Conservation (phyloP, 2,797 vertebrate species). For the Taenioides sp. region DNA sequence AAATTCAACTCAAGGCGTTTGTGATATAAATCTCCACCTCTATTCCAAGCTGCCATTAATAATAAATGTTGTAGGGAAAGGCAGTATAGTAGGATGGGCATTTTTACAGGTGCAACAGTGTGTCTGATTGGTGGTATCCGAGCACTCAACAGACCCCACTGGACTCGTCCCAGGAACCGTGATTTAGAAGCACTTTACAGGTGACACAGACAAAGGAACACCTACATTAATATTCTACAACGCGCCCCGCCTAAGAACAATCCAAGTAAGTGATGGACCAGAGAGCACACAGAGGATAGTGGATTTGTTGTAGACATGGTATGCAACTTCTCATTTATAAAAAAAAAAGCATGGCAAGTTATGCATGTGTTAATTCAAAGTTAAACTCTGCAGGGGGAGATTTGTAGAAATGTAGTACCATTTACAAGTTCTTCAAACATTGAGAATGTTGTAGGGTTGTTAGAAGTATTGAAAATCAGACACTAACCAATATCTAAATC, state of each 20-base stretch:
- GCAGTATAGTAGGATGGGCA: slow-evolving; percentile 35
- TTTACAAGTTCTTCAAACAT: too few relatives aligned
- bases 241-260: slow-evolving; percentile 41
- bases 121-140: slow-evolving; percentile 58
- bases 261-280: slow-evolving; percentile 56
- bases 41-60: slow-evolving; percentile 38
- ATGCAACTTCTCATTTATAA: slow-evolving; percentile 1
- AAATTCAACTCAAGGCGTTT: slow-evolving; percentile 47
- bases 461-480: too few relatives aligned
- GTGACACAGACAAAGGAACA: slow-evolving; percentile 38
- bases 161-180: slow-evolving; percentile 44
- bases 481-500: too few relatives aligned
- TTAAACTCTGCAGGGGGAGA: not conserved
- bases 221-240: slow-evolving; percentile 54
- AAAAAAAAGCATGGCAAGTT: not conserved
- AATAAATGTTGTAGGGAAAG: slow-evolving; percentile 37
- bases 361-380: not conserved
- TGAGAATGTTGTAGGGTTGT: not conserved
- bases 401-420: too few relatives aligned
- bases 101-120: slow-evolving; percentile 27
- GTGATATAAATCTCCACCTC: slow-evolving; percentile 33
- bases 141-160: slow-evolving; percentile 35
- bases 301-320: slow-evolving; percentile 11
- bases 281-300: slow-evolving; percentile 6
- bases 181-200: slow-evolving; percentile 60